Base-by-base conservation (phyloP, 2,888 invertebrate species). In the Ceriagrion tenellum region DNA sequence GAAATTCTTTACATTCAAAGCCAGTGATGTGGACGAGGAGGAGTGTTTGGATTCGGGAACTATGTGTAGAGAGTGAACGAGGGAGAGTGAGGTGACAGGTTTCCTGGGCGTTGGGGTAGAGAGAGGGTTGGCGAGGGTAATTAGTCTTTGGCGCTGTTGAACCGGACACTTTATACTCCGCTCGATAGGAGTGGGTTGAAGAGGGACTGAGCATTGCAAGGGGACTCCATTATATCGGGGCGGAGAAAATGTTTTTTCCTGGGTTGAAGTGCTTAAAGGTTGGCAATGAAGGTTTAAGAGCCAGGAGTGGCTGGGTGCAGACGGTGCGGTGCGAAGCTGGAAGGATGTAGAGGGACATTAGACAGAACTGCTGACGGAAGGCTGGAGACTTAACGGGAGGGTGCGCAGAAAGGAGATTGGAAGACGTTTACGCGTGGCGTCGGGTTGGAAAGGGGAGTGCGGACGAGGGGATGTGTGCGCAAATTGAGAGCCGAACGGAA, bases 111-210 rank as follows among this genome's bases (percentile, higher is more conserved):
- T 35, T n/a, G n/a, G 18, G 81, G 16, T 12, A 30, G 35, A 35
- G 35, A 81, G 35, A 30, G 69, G 74, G n/a, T 18, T 47, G 59
- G 40, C 35, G 74, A 47, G 47, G 47, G 35, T 47, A 93, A 74
- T 93, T 93, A 93, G 47, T 63, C 69, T n/a, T 0, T 16, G 69
- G 35, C n/a, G 47, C 26, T 69, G 69, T 69, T 35, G 69, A 40
- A 47, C 69, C 63, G 20, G 93, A 63, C 69, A 40, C 47, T 93
- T 74, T 74, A 74, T 93, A 74, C n/a, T 26, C 47, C 47, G 23
- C 74, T 63, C 20, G 93, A 47, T 74, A 23, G 93, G 93, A 47
- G 69, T 10, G 69, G 69, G n/a, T 69, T 69, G 12, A n/a, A 35
- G 35, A 81, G 81, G 35, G n/a, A n/a, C 69, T 23, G 35, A 47